Percentiles rank a stretch among this genome's conserved stretches.
Evolutionary conservation across 2,113 vertebrate species (phyloP).

Genomic region (Pagrus major): DNA sequence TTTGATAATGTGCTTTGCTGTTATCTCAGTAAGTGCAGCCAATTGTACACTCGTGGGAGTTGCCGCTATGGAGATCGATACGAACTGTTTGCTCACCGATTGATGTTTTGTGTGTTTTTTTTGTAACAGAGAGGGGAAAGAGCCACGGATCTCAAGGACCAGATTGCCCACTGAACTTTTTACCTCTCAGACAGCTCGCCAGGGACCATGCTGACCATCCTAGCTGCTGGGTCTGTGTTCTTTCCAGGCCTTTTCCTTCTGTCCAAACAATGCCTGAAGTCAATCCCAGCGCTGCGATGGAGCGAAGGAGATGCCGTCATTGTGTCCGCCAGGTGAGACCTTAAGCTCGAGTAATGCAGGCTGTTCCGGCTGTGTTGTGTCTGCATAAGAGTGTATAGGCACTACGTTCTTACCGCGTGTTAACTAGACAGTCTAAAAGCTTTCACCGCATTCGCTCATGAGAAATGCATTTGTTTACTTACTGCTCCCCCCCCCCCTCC

Average conservation of each 20-base stretch:
- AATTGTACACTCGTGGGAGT: constrained; percentile 9
- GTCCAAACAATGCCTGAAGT: constrained; percentile 89
- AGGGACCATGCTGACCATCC: constrained; percentile 88
- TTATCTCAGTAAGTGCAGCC: constrained; percentile 27
- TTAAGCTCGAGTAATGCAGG: background rate
- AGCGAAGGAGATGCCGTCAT: constrained; percentile 91
- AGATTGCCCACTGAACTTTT: constrained; percentile 66
- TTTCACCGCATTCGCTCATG: background rate
- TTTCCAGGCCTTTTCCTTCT: constrained; percentile 92
- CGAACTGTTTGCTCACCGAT: background rate
- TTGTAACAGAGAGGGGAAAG: constrained; percentile 71
- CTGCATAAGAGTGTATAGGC: background rate
- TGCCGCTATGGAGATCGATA: constrained; percentile 7
- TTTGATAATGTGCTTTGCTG: constrained; percentile 30
- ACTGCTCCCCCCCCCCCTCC: background rate
- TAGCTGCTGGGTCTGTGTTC: constrained; percentile 90
- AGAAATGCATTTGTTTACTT: background rate
- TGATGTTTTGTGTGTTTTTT: constrained; percentile 21
- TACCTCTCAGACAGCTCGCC: constrained; percentile 52
- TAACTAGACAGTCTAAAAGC: background rate
- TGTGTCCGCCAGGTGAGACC: constrained; percentile 89
- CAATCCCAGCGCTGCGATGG: constrained; percentile 88
- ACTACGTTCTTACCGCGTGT: background rate
- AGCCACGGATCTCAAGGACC: constrained; percentile 68
- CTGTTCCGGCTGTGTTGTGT: background rate